Evolutionary conservation across 2,113 vertebrate genomes (phyloP).

Genomic region (Corydoras sp.): DNA sequence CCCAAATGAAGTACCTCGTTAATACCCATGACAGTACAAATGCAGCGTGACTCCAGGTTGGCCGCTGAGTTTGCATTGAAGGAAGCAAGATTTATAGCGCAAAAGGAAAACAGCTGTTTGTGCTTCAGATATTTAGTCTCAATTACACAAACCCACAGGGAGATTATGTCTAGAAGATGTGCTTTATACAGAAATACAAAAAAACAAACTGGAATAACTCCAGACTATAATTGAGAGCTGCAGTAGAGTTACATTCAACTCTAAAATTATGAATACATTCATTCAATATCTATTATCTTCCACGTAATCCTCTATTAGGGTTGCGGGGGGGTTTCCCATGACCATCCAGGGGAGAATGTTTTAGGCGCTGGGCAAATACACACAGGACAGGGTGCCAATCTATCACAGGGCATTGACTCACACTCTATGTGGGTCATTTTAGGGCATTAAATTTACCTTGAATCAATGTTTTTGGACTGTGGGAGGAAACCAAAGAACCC

Average conservation of each 20-base stretch:
- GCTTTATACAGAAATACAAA: not conserved
- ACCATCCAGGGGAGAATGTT: no score
- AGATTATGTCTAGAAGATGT: not conserved
- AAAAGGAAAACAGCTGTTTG: not conserved
- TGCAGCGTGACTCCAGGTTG: slow-evolving; percentile 1
- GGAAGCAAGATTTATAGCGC: not conserved
- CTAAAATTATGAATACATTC: no score
- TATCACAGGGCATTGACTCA: no score
- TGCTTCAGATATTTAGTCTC: not conserved
- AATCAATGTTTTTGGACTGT: no score
- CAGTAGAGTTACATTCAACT: not conserved
- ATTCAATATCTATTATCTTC: no score
- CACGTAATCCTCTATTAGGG: no score
- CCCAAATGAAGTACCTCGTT: not conserved
- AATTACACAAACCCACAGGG: not conserved
- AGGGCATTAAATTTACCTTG: no score
- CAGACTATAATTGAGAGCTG: not conserved
- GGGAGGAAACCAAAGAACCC: no score
- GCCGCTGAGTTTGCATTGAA: not conserved
- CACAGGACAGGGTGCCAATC: no score
- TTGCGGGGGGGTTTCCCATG: no score
- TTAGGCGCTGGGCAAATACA: no score
- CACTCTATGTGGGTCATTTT: no score
- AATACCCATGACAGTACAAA: slow-evolving; percentile 5
- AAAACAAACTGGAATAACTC: not conserved